Conservation (phyloP, 2,797 vertebrate species). For the Sternarchorhynchus goeldii region DNA sequence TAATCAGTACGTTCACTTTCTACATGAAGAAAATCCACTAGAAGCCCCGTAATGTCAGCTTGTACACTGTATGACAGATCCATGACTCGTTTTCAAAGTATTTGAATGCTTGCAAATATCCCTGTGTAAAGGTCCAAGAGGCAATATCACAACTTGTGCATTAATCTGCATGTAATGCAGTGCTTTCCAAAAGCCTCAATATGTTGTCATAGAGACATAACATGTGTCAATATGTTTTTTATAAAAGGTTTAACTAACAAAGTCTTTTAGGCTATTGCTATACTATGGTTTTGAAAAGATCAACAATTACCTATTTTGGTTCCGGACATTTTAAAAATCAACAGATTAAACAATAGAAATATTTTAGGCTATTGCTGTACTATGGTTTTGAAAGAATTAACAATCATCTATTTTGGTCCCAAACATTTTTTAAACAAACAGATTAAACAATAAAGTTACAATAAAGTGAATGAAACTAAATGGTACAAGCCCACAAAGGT, state of each 20-base stretch:
- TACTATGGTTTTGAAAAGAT: constrained; percentile 6
- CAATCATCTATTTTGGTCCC: not conserved
- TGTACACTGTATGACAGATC: constrained; percentile 10
- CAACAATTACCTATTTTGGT: not conserved
- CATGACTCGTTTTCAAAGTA: constrained; percentile 22
- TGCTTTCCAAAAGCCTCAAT: constrained; percentile 63
- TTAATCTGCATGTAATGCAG: constrained; percentile 46
- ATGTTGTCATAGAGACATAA: constrained; percentile 25
- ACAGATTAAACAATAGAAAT: constrained; percentile 12
- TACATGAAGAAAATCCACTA: not conserved
- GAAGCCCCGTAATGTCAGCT: not conserved
- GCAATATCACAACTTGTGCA: constrained; percentile 19
- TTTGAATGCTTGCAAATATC: constrained; percentile 20
- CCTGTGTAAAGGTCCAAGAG: constrained; percentile 13
- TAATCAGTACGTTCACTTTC: not conserved
- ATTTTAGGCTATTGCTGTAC: constrained; percentile 1
- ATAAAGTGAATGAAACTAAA: no score
- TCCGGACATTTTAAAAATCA: not conserved
- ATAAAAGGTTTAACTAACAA: constrained; percentile 39
- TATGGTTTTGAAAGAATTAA: not conserved
- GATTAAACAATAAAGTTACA: no score
- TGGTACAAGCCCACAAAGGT: no score
- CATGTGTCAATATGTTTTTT: not conserved
- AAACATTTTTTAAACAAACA: no score
- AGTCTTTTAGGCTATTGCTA: constrained; percentile 7